A percentile compares a stretch with the other conserved stretches of the same genome.
phyloP scores from a whole-genome alignment of 2,113 vertebrate genomes.

The Microcebus ravelobensis region DNA sequence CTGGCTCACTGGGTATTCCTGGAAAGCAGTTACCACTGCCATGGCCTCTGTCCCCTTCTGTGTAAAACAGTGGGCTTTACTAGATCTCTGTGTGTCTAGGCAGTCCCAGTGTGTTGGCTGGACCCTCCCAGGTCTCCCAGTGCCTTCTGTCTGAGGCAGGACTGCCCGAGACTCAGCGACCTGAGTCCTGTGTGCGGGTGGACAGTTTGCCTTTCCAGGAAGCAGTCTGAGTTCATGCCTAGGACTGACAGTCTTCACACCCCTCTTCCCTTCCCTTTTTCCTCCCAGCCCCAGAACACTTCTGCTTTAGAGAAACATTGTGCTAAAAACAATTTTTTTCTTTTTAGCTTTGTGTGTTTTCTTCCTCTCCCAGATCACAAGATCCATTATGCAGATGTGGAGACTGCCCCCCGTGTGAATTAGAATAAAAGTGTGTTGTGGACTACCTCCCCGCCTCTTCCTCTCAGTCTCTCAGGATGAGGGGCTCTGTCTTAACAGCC shows the following conservation, averaged over 20 bases:
- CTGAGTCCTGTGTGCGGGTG: neutral
- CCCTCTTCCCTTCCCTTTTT: rapidly evolving
- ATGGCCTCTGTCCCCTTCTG: neutral
- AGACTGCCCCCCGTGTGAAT: neutral
- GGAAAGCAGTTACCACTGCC: neutral
- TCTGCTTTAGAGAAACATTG: neutral
- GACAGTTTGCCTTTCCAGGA: neutral
- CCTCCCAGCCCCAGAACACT: neutral
- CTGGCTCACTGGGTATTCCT: neutral
- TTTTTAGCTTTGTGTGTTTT: neutral
- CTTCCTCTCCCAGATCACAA: neutral
- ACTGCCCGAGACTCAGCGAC: neutral
- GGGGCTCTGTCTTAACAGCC: neutral
- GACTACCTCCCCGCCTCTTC: neutral
- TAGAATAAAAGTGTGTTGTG: neutral
- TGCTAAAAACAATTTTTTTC: neutral
- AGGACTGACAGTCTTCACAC: neutral
- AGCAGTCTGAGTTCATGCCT: neutral
- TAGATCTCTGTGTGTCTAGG: neutral
- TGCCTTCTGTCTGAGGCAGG: neutral
- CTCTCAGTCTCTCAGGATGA: neutral
- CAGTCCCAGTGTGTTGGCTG: neutral
- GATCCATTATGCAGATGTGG: neutral
- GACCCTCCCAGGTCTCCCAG: neutral
- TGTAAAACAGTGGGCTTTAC: neutral